Base-by-base conservation (phyloP, 1,140 invertebrate species). In the Lasioglossum baleicum region DNA sequence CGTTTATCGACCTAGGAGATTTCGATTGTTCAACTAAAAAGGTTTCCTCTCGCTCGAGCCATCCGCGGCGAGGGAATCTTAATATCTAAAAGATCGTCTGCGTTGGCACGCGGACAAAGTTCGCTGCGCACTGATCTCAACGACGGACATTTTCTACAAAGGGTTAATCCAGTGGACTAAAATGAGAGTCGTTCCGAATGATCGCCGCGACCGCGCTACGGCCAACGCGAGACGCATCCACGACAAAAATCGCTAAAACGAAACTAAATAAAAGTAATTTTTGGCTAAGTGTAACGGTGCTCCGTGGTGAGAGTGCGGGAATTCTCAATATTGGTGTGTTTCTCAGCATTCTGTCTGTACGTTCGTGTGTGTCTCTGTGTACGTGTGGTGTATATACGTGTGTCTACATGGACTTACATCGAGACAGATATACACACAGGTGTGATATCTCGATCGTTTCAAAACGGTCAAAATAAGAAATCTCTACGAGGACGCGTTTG, bases 211-310 rank as follows among this genome's bases (percentile, higher is more conserved):
- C 10, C 15, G 42, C 78, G 13, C 22, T 17, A 11, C 58, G 61
- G 31, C 61, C 83, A 58, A 74, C 10, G 31, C 31, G 40, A 61
- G 80, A 83, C 65, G 51, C 60, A 60, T 81, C 69, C 72, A 79
- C 82, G 56, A 58, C n/a, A 58, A 58, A 56, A 69, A 81, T 86
- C 87, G 77, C 88, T 87, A 84, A 83, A 88, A 88, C 83, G 85
- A 91, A 89, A 88, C 88, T 92, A 92, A 90, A 90, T 93, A 92
- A 93, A 92, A 90, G 88, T 92, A 93, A 92, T 92, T 92, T 93
- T 92, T 93, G 92, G 91, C 91, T 92, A 93, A 91, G 88, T 90
- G 82, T 91, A 92, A 92, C 90, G 88, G 87, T 90, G 89, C 87
- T 87, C 88, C 87, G 58, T 83, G 73, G 71, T 82, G 75, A 80